Evolutionary conservation across 2,888 invertebrate species (phyloP), one percentile per base, ranked within the genome.

Genomic region (Diarsia dahlii): DNA sequence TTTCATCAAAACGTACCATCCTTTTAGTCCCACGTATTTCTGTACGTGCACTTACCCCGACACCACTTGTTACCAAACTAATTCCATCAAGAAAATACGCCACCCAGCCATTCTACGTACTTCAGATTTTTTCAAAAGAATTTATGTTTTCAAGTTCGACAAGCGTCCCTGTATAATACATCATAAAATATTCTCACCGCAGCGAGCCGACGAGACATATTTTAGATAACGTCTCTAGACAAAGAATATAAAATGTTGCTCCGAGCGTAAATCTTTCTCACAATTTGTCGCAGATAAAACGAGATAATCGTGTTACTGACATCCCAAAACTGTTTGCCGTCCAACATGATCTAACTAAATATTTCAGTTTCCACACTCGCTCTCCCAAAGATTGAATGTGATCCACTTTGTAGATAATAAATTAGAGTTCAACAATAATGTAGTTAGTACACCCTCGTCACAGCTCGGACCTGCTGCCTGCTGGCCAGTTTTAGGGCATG

Each of bases 371-470:
- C 62, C 71, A 71, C 64, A 72, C 56, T 69, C 54, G 60, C n/a
- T 70, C 23, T 66, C 52, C 73, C 48, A 64, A 79, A 81, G 73
- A 87, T 85, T 87, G 73, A 82, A 85, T 87, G 71, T 78, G 76
- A 82, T 83, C 63, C 62, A 78, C 74, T 83, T 74, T 71, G 76
- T 75, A 76, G 81, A 86, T 87, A 87, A 86, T 86, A 86, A 87
- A 87, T 87, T 82, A 87, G 78, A 86, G 74, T 79, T 81, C 73
- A 86, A 71, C 76, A 78, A 74, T 86, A 87, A 81, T 81, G 70
- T 80, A 46, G 80, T 85, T 85, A 87, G 80, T 28, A 72, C 56
- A 87, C 86, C 88, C 86, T 88, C 76, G 88, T 86, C 84, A 87
- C 34, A 64, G 45, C 52, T 63, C 34, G 56, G 62, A 71, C 39